Conservation (phyloP, 2,113 vertebrate genomes). For the human (Homo sapiens) region GRCh38 chr1:55107001-55107500, state of each 20-base stretch:
- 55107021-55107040: not conserved
- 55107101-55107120: not conserved
- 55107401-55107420: slow-evolving; percentile 95
- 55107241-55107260: slow-evolving; percentile 97
- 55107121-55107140: not conserved
- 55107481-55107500: slow-evolving; percentile 10
- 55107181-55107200: not conserved
- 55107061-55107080: not conserved
- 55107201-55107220: not conserved
- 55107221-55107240: slow-evolving; percentile 82
- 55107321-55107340: slow-evolving; percentile 97
- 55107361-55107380: slow-evolving; percentile 99
- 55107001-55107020: not conserved
- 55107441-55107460: slow-evolving; percentile 7
- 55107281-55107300: slow-evolving; percentile 97
- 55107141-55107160: not conserved
- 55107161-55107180: not conserved
- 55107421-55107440: slow-evolving; percentile 92
- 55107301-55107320: slow-evolving; percentile 97
- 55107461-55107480: not conserved
- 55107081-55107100: slow-evolving; percentile 1
- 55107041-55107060: not conserved
- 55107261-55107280: slow-evolving; percentile 97
- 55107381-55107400: slow-evolving; percentile 97
- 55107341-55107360: slow-evolving; percentile 97